Conservation (phyloP, 92 coral and sea anemone genomes). For the Bergia puertoricense region DNA sequence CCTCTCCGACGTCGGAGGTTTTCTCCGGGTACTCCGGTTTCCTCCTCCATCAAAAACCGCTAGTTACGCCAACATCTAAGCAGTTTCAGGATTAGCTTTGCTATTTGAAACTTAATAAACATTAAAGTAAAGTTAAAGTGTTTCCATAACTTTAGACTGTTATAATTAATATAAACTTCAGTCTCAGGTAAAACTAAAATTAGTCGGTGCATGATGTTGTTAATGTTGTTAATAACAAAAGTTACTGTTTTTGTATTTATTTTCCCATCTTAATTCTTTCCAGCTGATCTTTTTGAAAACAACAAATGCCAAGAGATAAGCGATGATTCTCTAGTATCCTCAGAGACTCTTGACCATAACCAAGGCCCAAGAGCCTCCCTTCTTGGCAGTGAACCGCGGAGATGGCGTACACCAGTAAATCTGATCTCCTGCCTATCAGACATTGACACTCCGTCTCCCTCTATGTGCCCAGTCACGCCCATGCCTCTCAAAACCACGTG, state of each 20-base stretch:
- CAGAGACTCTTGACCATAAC: conserved; percentile 25
- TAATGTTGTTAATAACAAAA: not conserved
- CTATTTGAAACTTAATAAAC: no score
- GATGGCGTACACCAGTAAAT: conserved; percentile 54
- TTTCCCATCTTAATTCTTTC: not conserved
- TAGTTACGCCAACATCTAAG: no score
- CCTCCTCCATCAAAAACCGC: no score
- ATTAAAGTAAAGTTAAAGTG: no score
- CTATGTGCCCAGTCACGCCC: conserved; percentile 64
- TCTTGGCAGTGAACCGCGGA: conserved; percentile 32
- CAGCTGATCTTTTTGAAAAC: conserved; percentile 40
- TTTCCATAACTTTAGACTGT: no score
- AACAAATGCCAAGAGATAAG: conserved; percentile 5
- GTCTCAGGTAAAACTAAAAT: not conserved
- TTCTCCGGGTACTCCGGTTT: no score
- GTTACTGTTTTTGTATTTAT: not conserved
- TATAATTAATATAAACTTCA: no score
- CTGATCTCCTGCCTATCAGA: conserved; percentile 56
- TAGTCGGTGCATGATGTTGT: no score
- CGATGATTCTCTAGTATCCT: conserved; percentile 34
- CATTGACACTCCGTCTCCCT: conserved; percentile 74
- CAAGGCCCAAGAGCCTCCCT: not conserved
- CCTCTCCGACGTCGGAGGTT: no score
- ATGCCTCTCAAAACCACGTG: conserved; percentile 68
- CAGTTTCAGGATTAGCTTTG: no score